Evolutionary conservation across 2,888 invertebrate species (phyloP).

Genomic region (Stenchaetothrips biformis): DNA sequence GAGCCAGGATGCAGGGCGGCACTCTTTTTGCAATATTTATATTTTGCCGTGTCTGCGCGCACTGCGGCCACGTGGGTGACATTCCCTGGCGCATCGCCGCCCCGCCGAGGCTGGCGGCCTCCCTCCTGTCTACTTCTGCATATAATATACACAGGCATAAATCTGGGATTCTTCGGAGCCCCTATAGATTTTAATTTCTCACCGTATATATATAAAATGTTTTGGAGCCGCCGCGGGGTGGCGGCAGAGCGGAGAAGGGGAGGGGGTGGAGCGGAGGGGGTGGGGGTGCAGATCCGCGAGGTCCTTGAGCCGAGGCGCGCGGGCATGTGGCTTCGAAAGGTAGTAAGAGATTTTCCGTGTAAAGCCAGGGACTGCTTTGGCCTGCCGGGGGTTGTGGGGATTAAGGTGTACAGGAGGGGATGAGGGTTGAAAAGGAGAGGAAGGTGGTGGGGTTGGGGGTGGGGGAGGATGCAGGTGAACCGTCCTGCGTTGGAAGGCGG

Average conservation of each 20-base stretch:
- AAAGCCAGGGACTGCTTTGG: neutral
- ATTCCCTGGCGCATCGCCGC: too few species aligned
- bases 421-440: neutral
- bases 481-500: neutral
- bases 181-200: constrained; percentile 16
- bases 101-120: too few species aligned
- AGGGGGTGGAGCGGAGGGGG: neutral
- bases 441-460: neutral
- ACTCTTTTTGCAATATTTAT: too few species aligned
- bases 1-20: too few species aligned
- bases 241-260: neutral
- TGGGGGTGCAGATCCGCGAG: neutral
- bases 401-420: neutral
- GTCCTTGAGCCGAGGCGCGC: neutral
- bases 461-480: neutral
- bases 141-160: neutral
- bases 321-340: constrained; percentile 4
- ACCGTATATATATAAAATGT: neutral
- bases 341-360: constrained; percentile 23
- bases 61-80: too few species aligned
- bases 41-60: too few species aligned
- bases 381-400: neutral
- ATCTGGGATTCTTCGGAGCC: neutral
- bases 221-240: neutral
- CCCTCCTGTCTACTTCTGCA: neutral